Percentiles rank a stretch among this genome's conserved stretches.
Conservation (phyloP, 2,888 invertebrate genomes). For the Dendrolimus pini region DNA sequence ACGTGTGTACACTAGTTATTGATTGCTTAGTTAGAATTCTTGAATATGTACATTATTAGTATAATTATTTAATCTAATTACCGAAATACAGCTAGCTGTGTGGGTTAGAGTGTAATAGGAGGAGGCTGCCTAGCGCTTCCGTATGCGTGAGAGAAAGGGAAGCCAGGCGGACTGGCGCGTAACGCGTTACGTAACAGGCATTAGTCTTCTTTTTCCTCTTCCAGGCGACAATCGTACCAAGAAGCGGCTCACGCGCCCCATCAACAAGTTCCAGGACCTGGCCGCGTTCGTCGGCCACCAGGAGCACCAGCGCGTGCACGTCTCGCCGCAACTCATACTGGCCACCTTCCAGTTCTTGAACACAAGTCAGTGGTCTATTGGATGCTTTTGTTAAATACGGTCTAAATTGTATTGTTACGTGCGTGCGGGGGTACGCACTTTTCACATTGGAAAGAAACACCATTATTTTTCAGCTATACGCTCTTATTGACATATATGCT, state of each 20-base stretch:
- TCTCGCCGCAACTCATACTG: conserved; percentile 94
- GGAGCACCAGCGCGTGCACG: conserved; percentile 86
- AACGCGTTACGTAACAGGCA: no score
- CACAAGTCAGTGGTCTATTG: conserved; percentile 83
- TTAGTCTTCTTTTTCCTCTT: conserved; percentile 12
- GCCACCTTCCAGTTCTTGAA: conserved; percentile 97
- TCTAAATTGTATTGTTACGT: not conserved
- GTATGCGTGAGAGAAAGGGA: no score
- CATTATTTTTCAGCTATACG: not conserved
- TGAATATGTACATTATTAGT: no score
- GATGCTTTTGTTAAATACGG: not conserved
- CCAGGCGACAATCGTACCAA: conserved; percentile 93
- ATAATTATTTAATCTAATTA: no score
- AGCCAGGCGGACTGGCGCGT: no score
- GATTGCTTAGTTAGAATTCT: no score
- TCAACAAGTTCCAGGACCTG: conserved; percentile 88
- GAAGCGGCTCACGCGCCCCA: conserved; percentile 82
- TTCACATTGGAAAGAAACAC: not conserved
- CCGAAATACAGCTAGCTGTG: no score
- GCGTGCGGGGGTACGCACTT: not conserved
- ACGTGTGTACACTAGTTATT: no score
- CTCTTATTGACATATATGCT: not conserved
- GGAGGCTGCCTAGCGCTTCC: no score
- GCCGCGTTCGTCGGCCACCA: conserved; percentile 91
- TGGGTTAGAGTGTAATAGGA: no score